Percentiles rank a stretch among this genome's conserved stretches.
phyloP scores from a whole-genome alignment of 2,113 vertebrate genomes.

The Entelurus aequoreus region DNA sequence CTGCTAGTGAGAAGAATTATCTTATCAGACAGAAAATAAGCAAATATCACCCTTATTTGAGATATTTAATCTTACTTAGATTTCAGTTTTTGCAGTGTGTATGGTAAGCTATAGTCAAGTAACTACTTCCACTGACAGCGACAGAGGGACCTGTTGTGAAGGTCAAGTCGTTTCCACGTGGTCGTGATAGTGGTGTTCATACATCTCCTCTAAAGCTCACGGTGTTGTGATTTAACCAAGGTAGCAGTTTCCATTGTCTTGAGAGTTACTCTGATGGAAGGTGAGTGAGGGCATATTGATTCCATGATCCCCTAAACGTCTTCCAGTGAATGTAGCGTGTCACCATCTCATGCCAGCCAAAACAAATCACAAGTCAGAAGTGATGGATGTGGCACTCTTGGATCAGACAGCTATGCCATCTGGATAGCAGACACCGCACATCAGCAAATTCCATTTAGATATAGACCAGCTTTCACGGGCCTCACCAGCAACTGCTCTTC shows the following conservation, averaged over 20 bases:
- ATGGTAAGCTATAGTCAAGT: no score
- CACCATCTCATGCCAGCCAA: conserved; percentile 72
- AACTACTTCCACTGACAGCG: no score
- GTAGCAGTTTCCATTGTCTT: conserved; percentile 39
- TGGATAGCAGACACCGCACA: conserved; percentile 71
- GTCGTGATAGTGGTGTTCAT: no score
- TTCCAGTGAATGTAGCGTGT: conserved; percentile 66
- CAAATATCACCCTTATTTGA: no score
- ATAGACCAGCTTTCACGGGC: conserved; percentile 61
- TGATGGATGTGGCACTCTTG: conserved; percentile 77
- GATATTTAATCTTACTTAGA: no score
- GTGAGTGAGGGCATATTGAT: conserved; percentile 66
- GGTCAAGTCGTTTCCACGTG: no score
- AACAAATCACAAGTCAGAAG: conserved; percentile 69
- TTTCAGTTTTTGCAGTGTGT: no score
- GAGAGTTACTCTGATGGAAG: conserved; percentile 52
- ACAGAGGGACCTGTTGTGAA: no score
- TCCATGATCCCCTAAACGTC: conserved; percentile 66
- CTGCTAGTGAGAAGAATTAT: no score
- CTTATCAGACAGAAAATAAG: no score
- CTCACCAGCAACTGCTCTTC: conserved; percentile 52
- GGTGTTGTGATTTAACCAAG: conserved; percentile 54
- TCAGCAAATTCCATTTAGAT: conserved; percentile 77
- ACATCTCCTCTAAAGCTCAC: conserved; percentile 7
- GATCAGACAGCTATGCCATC: conserved; percentile 68